Evolutionary conservation across 2,888 invertebrate genomes (phyloP).

Genomic region (Camponotus fellah): DNA sequence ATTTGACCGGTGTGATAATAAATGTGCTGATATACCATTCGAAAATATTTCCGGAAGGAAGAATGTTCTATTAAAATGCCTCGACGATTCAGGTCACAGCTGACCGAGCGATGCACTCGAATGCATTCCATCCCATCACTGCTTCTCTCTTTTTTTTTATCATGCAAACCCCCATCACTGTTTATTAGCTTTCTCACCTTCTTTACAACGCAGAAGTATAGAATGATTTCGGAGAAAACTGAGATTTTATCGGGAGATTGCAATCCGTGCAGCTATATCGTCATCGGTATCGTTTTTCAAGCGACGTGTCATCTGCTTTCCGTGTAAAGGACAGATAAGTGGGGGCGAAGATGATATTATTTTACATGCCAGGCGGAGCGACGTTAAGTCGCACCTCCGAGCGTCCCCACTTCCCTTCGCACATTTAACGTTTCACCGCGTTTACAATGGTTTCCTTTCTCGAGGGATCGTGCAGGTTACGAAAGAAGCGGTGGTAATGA

Average conservation of each 20-base stretch:
- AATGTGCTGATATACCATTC: slow-evolving; percentile 64
- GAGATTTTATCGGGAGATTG: slow-evolving; percentile 80
- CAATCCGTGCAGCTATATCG: slow-evolving; percentile 70
- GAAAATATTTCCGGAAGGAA: slow-evolving; percentile 65
- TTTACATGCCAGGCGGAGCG: slow-evolving; percentile 73
- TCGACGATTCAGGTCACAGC: slow-evolving; percentile 43
- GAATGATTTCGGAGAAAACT: slow-evolving; percentile 76
- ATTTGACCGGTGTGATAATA: slow-evolving; percentile 64
- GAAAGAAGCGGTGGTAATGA: slow-evolving; percentile 30
- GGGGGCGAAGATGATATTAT: slow-evolving; percentile 75
- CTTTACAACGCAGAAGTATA: slow-evolving; percentile 58
- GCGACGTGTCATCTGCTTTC: slow-evolving; percentile 71
- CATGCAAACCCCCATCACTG: slow-evolving; percentile 27
- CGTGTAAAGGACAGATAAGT: slow-evolving; percentile 50
- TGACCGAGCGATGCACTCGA: slow-evolving; percentile 51
- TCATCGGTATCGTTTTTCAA: slow-evolving; percentile 79
- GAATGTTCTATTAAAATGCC: slow-evolving; percentile 73
- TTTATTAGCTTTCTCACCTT: slow-evolving; percentile 48
- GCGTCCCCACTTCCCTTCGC: slow-evolving; percentile 58
- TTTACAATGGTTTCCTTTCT: slow-evolving; percentile 72
- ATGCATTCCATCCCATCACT: slow-evolving; percentile 69
- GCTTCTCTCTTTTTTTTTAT: slow-evolving; percentile 49
- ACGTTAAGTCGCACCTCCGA: slow-evolving; percentile 62
- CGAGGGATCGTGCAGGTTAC: slow-evolving; percentile 49
- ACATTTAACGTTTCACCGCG: slow-evolving; percentile 75